Evolutionary conservation across 2,797 vertebrate species (phyloP).

Genomic region (Danio choprae): DNA sequence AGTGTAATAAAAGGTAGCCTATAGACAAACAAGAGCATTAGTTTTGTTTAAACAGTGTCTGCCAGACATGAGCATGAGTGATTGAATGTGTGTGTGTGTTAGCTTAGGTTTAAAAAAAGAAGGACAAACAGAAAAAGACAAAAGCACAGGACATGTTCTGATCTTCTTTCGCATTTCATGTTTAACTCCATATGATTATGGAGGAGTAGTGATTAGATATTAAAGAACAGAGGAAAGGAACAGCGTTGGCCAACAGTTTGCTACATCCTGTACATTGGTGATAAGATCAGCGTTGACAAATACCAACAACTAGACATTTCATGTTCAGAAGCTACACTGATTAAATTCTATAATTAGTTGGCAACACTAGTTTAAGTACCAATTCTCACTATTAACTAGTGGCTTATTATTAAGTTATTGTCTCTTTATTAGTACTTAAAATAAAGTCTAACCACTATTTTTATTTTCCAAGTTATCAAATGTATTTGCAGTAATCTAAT

Average conservation of each 20-base stretch:
- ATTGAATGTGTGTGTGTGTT: background rate
- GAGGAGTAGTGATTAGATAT: background rate
- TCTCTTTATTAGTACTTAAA: no score
- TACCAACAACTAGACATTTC: background rate
- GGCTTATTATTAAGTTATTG: no score
- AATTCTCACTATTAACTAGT: no score
- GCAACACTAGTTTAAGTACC: no score
- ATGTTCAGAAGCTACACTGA: no score
- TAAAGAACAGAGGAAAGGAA: conserved; percentile 4
- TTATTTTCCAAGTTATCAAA: no score
- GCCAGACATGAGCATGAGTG: background rate
- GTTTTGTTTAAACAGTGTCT: background rate
- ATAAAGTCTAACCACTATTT: no score
- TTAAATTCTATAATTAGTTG: no score
- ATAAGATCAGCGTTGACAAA: background rate
- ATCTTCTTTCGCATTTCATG: conserved; percentile 8
- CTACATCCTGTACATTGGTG: background rate
- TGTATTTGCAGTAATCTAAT: no score
- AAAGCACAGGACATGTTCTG: conserved; percentile 1
- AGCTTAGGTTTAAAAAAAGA: background rate
- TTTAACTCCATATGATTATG: background rate
- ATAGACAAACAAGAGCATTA: background rate
- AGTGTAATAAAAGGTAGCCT: background rate
- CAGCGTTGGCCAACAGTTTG: background rate
- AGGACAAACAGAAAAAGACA: background rate